These are phyloP conservation scores for Holocentrus rufus DNA, from an alignment of 2,797 vertebrate species.

Conservation along the genomic window DNA sequence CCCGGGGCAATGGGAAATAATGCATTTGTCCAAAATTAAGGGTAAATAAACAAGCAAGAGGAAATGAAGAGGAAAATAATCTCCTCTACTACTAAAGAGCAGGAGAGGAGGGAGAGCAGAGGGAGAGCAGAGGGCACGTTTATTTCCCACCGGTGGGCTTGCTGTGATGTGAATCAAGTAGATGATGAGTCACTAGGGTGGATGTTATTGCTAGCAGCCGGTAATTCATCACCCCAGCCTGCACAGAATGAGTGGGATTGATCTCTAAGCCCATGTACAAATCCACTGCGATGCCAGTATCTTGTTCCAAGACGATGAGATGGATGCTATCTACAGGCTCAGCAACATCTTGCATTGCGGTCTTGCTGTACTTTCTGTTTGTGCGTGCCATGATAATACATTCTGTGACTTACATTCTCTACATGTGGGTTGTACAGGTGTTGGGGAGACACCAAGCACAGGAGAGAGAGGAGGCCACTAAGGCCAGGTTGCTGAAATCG, in stretches of 20 bases:
- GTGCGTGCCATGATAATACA: constrained; percentile 8
- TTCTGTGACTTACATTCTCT: constrained; percentile 12
- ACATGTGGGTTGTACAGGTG: constrained; percentile 76
- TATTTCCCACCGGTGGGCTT: constrained; percentile 71
- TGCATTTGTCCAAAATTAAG: constrained; percentile 77
- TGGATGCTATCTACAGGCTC: constrained; percentile 43
- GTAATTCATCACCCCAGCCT: constrained; percentile 74
- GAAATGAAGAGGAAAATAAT: constrained; percentile 79
- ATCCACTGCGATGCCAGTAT: constrained; percentile 50
- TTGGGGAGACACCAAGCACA: constrained; percentile 80
- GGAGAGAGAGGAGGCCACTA: constrained; percentile 79
- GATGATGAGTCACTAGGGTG: constrained; percentile 80
- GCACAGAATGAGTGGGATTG: constrained; percentile 62
- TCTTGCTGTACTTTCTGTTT: constrained; percentile 12
- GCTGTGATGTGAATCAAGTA: constrained; percentile 78
- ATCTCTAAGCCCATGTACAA: constrained; percentile 67
- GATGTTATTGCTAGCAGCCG: constrained; percentile 76
- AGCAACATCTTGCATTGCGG: constrained; percentile 29
- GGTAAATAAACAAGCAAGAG: constrained; percentile 77
- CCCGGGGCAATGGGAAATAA: constrained; percentile 65
- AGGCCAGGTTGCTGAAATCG: constrained; percentile 83
- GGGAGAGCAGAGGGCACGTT: constrained; percentile 69
- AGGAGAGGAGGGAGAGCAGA: too few species aligned
- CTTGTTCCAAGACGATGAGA: constrained; percentile 48
- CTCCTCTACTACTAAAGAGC: constrained; percentile 73